Conservation (phyloP, 1,140 invertebrate genomes). For the Chionoecetes opilio region DNA sequence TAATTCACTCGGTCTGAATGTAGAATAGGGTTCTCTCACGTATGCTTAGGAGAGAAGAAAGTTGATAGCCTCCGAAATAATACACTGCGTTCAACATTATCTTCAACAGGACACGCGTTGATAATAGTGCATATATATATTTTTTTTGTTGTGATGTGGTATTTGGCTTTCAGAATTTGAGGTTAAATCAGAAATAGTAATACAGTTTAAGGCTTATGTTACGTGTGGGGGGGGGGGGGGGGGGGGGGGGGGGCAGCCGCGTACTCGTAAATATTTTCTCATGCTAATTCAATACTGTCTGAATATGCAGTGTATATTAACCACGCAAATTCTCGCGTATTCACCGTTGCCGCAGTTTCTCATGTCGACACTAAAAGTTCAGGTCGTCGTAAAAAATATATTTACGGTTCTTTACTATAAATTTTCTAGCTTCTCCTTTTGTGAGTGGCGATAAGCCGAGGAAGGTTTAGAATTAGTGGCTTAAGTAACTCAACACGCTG, state of each 20-base stretch:
- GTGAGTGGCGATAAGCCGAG: neutral
- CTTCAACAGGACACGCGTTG: too few relatives aligned
- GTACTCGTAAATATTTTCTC: neutral
- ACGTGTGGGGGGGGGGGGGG: neutral
- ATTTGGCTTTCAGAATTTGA: neutral
- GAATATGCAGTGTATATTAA: neutral
- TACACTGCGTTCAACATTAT: too few relatives aligned
- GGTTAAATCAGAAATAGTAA: too few relatives aligned
- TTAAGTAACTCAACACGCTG: neutral
- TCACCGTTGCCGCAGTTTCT: neutral
- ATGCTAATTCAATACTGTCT: neutral
- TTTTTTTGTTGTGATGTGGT: neutral
- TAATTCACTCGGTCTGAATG: neutral
- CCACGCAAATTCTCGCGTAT: conserved; percentile 14
- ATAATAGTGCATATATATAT: neutral
- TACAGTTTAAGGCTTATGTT: neutral
- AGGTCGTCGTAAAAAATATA: neutral
- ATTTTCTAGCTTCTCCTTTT: neutral
- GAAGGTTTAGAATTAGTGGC: neutral
- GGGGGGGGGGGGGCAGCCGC: neutral
- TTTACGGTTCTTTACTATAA: neutral
- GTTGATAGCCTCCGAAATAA: too few relatives aligned
- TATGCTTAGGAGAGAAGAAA: neutral
- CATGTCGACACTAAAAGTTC: conserved; percentile 28
- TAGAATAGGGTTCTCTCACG: neutral